phyloP scores from a whole-genome alignment of 2,797 vertebrate species.

The Intellagama lesueurii region DNA sequence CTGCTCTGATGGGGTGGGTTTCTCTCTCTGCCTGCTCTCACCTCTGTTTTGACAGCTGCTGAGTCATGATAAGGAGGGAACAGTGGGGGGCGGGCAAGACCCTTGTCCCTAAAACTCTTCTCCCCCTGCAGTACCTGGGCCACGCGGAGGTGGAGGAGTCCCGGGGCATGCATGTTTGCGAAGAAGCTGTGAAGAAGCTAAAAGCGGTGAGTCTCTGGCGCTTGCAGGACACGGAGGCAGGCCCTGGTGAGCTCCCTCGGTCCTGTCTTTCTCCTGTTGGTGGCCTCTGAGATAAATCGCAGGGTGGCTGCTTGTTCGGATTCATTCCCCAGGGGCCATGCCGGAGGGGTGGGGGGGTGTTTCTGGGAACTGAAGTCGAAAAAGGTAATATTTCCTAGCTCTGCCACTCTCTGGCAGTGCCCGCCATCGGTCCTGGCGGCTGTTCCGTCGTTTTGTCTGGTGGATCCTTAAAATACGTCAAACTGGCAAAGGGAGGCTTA shows the following conservation, averaged over 20 bases:
- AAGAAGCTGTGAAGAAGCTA: conserved; percentile 93
- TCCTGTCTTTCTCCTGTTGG: too few relatives aligned
- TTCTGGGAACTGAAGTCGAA: too few relatives aligned
- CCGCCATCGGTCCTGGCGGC: not conserved
- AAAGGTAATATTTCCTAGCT: too few relatives aligned
- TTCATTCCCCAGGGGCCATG: not conserved
- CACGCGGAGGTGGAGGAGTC: conserved; percentile 93
- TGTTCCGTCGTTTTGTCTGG: not conserved
- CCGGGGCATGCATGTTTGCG: conserved; percentile 93
- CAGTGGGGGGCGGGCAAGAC: fast-evolving
- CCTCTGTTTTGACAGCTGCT: too few relatives aligned
- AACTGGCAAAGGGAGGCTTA: not conserved
- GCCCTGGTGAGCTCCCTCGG: too few relatives aligned
- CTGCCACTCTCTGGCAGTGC: too few relatives aligned
- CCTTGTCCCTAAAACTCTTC: not conserved
- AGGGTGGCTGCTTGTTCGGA: too few relatives aligned
- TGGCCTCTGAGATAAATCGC: too few relatives aligned
- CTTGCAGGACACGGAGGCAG: not conserved
- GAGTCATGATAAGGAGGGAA: fast-evolving
- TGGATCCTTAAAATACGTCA: not conserved
- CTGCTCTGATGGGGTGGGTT: too few relatives aligned
- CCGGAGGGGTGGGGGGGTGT: not conserved
- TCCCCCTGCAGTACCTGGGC: conserved; percentile 86
- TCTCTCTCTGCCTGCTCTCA: too few relatives aligned
- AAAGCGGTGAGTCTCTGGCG: conserved; percentile 85